Base-by-base conservation (phyloP, 2,113 vertebrate species). In the Zosterops hypoxanthus region DNA sequence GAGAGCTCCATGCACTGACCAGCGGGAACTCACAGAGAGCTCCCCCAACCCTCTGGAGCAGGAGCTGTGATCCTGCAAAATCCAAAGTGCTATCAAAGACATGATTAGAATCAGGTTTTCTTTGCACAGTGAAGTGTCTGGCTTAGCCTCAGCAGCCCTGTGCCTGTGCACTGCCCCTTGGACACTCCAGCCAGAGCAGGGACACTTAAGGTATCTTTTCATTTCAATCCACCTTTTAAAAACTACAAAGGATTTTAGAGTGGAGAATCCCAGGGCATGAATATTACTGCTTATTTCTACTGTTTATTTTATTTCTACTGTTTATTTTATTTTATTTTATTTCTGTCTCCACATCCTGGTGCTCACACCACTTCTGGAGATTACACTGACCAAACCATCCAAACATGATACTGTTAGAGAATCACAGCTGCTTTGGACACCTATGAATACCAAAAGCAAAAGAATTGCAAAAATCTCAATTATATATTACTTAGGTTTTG, bases 111-210 rank as follows among this genome's bases (percentile, higher is more conserved):
- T 5, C 28, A 8, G 0, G 0, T 20, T 52, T 57, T 24, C 23
- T 69, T 69, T 28, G 53, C 11, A 65, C 0, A 5, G 29, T 14
- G 4, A 69, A 55, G 52, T 15, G 36, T 33, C 60, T 69, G 16
- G 1, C 46, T 26, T 26, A 61, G 6, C 28, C 41, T 12, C 5
- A 8, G 55, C 89, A 90, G 79, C 29, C 59, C 59, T 0, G 1
- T 60, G 72, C 59, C 64, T 57, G 24, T 0, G 0, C 24, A 13
- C 26, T 44, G 82, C 41, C 28, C 42, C 73, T 39, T 0, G 2
- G 39, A 63, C 19, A 50, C 14, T 29, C 2, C 3, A 65, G 34
- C 28, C 46, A 70, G 3, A 49, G 25, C 60, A 46, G 14, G 23
- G 26, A 36, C 5, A 5, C 28, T 82, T n/a, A 9, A 49, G 39